A percentile compares a stretch with the other conserved stretches of the same genome.
Evolutionary conservation across 2,113 vertebrate genomes (phyloP).

Genomic region (Eulemur macaco): DNA sequence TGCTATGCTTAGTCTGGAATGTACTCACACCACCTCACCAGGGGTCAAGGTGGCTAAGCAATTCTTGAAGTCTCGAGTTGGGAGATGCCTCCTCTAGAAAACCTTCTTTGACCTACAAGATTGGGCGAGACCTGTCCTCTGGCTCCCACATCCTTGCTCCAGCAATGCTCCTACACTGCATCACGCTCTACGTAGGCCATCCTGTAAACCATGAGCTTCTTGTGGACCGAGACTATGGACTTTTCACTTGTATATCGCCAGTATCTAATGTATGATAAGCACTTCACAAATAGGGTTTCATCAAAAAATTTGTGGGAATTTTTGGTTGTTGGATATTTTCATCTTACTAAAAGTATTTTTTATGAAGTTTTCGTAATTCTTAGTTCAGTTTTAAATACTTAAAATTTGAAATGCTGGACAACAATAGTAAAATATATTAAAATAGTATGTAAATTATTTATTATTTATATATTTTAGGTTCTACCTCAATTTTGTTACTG

Average conservation of each 20-base stretch:
- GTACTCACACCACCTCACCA: too few relatives aligned
- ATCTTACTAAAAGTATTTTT: not conserved
- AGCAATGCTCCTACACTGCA: accelerated
- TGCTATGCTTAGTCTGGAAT: accelerated
- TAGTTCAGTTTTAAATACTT: not conserved
- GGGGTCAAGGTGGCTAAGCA: too few relatives aligned
- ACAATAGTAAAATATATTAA: not conserved
- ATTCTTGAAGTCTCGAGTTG: not conserved
- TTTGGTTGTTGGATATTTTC: not conserved
- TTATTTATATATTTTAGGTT: constrained; percentile 88
- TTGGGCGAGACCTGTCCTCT: too few relatives aligned
- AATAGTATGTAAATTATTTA: not conserved
- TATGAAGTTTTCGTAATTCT: not conserved
- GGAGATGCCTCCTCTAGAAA: not conserved
- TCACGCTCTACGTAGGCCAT: not conserved
- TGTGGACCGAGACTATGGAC: not conserved
- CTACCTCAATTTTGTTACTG: constrained; percentile 98
- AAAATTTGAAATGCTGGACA: not conserved
- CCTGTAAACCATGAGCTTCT: not conserved
- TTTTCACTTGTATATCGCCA: not conserved
- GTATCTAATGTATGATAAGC: not conserved
- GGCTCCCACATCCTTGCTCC: not conserved
- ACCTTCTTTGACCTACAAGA: not conserved
- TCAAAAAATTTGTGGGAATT: not conserved
- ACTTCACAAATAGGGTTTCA: not conserved